Conservation (phyloP, 1,140 invertebrate species). For the Capitella teleta region DNA sequence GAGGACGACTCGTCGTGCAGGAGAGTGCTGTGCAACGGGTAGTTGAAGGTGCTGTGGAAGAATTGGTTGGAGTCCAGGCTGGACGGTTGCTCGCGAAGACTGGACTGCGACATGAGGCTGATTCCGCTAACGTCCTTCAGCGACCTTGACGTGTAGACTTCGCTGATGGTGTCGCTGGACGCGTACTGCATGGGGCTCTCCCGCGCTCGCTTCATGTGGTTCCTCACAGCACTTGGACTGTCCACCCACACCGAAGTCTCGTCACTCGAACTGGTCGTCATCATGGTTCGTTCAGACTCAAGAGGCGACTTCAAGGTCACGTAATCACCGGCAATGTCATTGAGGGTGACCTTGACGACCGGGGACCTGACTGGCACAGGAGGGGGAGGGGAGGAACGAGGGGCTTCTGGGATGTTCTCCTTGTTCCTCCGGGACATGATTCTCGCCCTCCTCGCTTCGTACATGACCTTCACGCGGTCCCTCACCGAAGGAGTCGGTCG, state of each 20-base stretch:
- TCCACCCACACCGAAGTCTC: neutral
- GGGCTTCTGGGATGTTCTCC: neutral
- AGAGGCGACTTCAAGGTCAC: neutral
- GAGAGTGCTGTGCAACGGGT: slow-evolving; percentile 9
- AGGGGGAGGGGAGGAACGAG: neutral
- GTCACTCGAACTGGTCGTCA: neutral
- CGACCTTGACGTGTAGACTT: neutral
- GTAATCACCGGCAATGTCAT: neutral
- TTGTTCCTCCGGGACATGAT: neutral
- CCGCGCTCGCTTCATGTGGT: neutral
- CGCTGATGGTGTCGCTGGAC: slow-evolving; percentile 1
- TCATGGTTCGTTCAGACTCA: neutral
- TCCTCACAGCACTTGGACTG: neutral
- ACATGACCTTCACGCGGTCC: neutral
- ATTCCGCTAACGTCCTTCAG: slow-evolving; percentile 2
- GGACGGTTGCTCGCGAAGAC: slow-evolving; percentile 1
- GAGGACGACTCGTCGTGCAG: too few species aligned
- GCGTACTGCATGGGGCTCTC: slow-evolving; percentile 6
- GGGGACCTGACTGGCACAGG: neutral
- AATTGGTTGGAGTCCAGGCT: neutral
- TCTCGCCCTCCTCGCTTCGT: neutral
- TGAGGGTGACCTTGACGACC: neutral
- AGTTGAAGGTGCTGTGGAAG: slow-evolving; percentile 9
- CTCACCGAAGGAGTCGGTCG: neutral
- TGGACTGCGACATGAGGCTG: neutral